These are phyloP conservation scores for Pammene aurita DNA, from an alignment of 2,888 invertebrate species.

Conservation along the genomic window DNA sequence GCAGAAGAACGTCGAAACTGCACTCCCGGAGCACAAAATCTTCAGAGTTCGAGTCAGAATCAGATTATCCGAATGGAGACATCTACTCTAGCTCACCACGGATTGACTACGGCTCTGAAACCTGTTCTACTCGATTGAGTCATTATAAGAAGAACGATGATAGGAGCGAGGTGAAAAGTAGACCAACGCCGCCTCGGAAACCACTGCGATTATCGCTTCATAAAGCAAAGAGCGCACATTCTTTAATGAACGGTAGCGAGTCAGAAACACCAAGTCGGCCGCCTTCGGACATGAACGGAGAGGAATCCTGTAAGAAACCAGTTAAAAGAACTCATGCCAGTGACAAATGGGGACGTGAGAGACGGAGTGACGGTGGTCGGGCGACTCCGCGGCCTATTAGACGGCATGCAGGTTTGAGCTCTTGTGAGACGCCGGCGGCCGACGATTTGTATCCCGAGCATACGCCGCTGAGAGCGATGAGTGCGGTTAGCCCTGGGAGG, in stretches of 20 bases:
- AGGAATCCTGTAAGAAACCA: constrained; percentile 83
- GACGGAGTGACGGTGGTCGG: constrained; percentile 59
- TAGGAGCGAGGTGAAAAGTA: constrained; percentile 73
- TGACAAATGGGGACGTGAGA: constrained; percentile 63
- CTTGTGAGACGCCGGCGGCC: constrained; percentile 67
- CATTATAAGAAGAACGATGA: constrained; percentile 76
- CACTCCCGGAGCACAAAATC: constrained; percentile 87
- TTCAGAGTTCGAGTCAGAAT: constrained; percentile 91
- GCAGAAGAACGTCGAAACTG: constrained; percentile 72
- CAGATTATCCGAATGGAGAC: constrained; percentile 77
- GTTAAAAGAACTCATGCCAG: constrained; percentile 83
- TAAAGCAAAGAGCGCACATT: constrained; percentile 91
- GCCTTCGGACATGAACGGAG: constrained; percentile 65
- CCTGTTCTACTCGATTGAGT: constrained; percentile 69
- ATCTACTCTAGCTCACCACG: constrained; percentile 70
- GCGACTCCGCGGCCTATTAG: constrained; percentile 72
- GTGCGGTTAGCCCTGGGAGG: constrained; percentile 51
- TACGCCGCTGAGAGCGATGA: constrained; percentile 54
- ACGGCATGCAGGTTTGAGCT: constrained; percentile 57
- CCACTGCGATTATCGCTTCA: constrained; percentile 92
- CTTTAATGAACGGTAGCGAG: constrained; percentile 80
- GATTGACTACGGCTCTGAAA: constrained; percentile 84
- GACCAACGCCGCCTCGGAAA: constrained; percentile 93
- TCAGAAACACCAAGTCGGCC: constrained; percentile 72
- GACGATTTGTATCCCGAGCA: constrained; percentile 71